These are phyloP conservation scores for Pteria penguin DNA, from an alignment of 2,888 invertebrate genomes.

Conservation along the genomic window DNA sequence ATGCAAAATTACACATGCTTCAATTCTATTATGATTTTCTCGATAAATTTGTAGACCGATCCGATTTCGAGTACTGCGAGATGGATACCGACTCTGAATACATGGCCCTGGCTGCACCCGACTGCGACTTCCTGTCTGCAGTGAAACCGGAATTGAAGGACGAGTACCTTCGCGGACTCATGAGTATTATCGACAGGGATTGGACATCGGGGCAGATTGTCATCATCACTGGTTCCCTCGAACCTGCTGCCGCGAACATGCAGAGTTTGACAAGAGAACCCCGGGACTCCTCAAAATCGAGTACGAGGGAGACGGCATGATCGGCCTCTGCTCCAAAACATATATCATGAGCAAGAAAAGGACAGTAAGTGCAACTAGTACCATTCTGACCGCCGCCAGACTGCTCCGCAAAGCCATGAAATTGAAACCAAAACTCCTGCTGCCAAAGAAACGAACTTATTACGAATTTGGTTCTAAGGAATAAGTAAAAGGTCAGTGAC, in stretches of 20 bases:
- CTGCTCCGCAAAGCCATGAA: neutral
- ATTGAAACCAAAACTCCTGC: neutral
- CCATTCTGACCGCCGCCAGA: constrained; percentile 4
- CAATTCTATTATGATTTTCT: constrained; percentile 54
- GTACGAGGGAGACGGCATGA: constrained; percentile 28
- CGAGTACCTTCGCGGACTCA: neutral
- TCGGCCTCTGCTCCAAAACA: constrained; percentile 31
- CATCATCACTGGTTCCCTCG: constrained; percentile 46
- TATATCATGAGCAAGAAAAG: constrained; percentile 24
- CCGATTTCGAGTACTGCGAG: constrained; percentile 47
- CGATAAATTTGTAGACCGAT: constrained; percentile 48
- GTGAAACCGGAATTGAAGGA: constrained; percentile 30
- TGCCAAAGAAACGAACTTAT: neutral
- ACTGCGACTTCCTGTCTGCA: constrained; percentile 26
- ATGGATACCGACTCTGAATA: constrained; percentile 58
- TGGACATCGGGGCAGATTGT: constrained; percentile 30
- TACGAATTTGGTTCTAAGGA: no score
- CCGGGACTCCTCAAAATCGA: no score
- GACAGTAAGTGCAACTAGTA: neutral
- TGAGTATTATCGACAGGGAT: constrained; percentile 16
- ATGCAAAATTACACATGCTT: constrained; percentile 56
- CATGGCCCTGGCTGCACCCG: constrained; percentile 44
- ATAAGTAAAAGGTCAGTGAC: no score
- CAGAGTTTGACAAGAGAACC: constrained; percentile 21
- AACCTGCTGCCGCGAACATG: constrained; percentile 33